Percentiles rank a stretch among this genome's conserved stretches.
These are phyloP conservation scores for Verasper variegatus DNA, from an alignment of 2,113 vertebrate genomes.

Conservation along the genomic window DNA sequence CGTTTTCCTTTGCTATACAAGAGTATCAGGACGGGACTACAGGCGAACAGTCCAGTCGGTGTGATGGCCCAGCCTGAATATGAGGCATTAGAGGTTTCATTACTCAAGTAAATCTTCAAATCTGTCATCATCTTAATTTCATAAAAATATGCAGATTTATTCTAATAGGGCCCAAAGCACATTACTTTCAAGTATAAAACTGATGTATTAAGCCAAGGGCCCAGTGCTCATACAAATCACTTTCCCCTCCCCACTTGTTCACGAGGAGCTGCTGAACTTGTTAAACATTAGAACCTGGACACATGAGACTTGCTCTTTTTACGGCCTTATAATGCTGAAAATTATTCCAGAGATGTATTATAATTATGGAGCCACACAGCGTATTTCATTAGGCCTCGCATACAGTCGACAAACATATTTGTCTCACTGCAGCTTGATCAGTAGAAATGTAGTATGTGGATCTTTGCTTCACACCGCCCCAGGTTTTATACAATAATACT, in stretches of 20 bases:
- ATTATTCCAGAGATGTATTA: conserved; percentile 23
- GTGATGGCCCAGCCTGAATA: not conserved
- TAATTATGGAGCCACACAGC: conserved; percentile 11
- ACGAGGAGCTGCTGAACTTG: conserved; percentile 21
- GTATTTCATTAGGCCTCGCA: conserved; percentile 23
- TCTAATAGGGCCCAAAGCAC: conserved; percentile 42
- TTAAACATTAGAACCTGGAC: conserved; percentile 28
- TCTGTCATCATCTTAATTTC: conserved; percentile 42
- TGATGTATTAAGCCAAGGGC: conserved; percentile 46
- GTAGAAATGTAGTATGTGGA: conserved; percentile 24
- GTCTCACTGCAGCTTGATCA: conserved; percentile 37
- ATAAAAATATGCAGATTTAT: conserved; percentile 56
- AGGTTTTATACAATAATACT: conserved; percentile 12
- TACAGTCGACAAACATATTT: conserved; percentile 19
- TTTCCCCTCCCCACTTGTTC: conserved; percentile 9
- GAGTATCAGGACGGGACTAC: not conserved
- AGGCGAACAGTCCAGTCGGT: not conserved
- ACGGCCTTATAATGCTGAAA: conserved; percentile 7
- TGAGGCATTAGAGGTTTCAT: conserved; percentile 11
- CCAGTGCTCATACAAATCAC: conserved; percentile 29
- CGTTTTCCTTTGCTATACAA: not conserved
- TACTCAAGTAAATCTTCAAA: conserved; percentile 27
- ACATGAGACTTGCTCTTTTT: conserved; percentile 20
- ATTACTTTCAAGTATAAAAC: conserved; percentile 53
- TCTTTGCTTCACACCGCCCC: conserved; percentile 3